These are phyloP conservation scores for Polyommatus iphigenia DNA, from an alignment of 2,888 invertebrate genomes.

Conservation along the genomic window DNA sequence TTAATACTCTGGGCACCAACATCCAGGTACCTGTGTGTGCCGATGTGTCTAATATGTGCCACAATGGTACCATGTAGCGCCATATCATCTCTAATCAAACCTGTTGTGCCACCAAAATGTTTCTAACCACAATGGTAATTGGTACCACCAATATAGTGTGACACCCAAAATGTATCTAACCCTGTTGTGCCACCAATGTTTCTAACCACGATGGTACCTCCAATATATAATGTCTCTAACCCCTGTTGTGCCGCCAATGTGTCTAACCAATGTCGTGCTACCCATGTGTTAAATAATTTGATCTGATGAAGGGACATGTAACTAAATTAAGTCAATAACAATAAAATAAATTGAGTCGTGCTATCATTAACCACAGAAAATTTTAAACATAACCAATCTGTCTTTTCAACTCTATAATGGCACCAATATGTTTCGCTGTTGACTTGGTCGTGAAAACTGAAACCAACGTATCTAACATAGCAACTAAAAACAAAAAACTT, in stretches of 20 bases:
- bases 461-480: too few species aligned
- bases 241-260: background rate
- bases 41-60: background rate
- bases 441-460: too few species aligned
- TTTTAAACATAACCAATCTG: background rate
- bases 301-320: background rate
- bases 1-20: constrained; percentile 67
- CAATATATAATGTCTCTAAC: background rate
- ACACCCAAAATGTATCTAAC: background rate
- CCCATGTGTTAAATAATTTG: too few species aligned
- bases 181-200: background rate
- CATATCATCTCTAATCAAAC: background rate
- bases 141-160: background rate
- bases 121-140: background rate
- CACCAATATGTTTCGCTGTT: too few species aligned
- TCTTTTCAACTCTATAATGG: background rate
- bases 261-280: background rate
- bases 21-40: constrained; percentile 58
- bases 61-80: background rate
- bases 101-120: too few species aligned
- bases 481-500: too few species aligned
- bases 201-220: background rate
- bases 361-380: background rate
- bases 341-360: background rate
- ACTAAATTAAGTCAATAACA: background rate